Conservation (phyloP, 2,797 vertebrate species). For the Pseudopleuronectes americanus region DNA sequence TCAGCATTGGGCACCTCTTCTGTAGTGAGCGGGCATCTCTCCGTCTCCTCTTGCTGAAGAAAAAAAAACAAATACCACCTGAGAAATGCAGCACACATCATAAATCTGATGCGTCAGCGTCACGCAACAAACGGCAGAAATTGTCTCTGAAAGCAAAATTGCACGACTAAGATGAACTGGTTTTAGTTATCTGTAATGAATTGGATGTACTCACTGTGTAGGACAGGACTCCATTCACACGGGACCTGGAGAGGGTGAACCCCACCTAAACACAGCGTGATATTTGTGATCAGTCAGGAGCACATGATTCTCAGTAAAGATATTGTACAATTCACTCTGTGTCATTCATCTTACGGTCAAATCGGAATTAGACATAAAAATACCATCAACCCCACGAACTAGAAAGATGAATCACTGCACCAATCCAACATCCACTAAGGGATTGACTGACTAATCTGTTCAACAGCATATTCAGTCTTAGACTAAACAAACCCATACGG, state of each 20-base stretch:
- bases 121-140: not conserved
- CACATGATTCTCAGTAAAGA: not conserved
- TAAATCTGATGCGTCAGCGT: not conserved
- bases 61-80: constrained; percentile 5
- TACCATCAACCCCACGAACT: too few species aligned
- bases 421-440: too few species aligned
- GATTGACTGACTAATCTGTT: too few species aligned
- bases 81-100: not conserved
- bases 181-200: not conserved
- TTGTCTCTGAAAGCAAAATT: too few species aligned
- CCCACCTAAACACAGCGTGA: constrained; percentile 78
- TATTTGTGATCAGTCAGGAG: not conserved
- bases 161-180: too few species aligned
- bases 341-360: not conserved
- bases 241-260: constrained; percentile 85
- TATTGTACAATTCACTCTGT: not conserved
- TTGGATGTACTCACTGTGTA: constrained; percentile 83
- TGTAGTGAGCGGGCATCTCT: constrained; percentile 67
- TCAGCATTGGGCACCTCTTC: constrained; percentile 41
- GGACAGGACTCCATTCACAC: constrained; percentile 79
- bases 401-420: too few species aligned
- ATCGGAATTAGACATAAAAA: too few species aligned
- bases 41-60: constrained; percentile 72
- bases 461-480: too few species aligned
- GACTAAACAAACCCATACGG: too few species aligned